These are phyloP conservation scores for Upupa epops DNA, from an alignment of 2,113 vertebrate genomes.

Conservation along the genomic window DNA sequence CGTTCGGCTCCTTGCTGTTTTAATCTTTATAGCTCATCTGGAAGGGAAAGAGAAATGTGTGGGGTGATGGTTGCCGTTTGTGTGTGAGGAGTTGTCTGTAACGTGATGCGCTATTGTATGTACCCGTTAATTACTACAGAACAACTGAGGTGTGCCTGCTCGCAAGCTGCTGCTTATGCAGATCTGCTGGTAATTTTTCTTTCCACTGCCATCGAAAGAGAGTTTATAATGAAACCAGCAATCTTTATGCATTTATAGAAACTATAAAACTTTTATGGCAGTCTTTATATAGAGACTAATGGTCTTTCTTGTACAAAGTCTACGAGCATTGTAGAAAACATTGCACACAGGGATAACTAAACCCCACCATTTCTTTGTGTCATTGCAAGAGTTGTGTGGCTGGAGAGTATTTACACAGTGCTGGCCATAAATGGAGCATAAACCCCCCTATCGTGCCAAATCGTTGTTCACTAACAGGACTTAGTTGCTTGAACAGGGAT, in stretches of 20 bases:
- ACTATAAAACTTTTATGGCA: constrained; percentile 75
- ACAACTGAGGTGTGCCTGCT: constrained; percentile 14
- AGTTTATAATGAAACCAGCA: constrained; percentile 72
- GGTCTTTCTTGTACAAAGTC: constrained; percentile 66
- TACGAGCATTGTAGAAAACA: constrained; percentile 64
- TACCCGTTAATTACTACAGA: constrained; percentile 47
- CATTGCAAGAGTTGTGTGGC: constrained; percentile 39
- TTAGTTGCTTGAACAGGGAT: constrained; percentile 23
- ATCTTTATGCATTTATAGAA: constrained; percentile 77
- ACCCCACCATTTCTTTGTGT: constrained; percentile 69
- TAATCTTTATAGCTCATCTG: constrained; percentile 35
- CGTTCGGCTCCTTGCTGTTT: constrained; percentile 22
- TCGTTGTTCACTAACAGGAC: constrained; percentile 18
- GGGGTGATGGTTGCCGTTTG: constrained; percentile 10
- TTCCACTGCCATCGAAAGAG: constrained; percentile 66
- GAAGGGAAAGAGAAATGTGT: neutral
- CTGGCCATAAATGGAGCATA: constrained; percentile 57
- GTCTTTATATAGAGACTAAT: constrained; percentile 78
- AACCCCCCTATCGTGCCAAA: constrained; percentile 6
- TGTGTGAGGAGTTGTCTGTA: constrained; percentile 3
- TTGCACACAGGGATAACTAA: constrained; percentile 64
- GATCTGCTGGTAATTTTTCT: constrained; percentile 71
- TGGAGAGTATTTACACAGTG: constrained; percentile 41
- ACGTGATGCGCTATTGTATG: constrained; percentile 47
- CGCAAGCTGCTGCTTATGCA: constrained; percentile 24